A percentile compares a stretch with the other conserved stretches of the same genome.
These are phyloP conservation scores for Prietella phreatophila DNA, from an alignment of 2,113 vertebrate genomes.

Conservation along the genomic window DNA sequence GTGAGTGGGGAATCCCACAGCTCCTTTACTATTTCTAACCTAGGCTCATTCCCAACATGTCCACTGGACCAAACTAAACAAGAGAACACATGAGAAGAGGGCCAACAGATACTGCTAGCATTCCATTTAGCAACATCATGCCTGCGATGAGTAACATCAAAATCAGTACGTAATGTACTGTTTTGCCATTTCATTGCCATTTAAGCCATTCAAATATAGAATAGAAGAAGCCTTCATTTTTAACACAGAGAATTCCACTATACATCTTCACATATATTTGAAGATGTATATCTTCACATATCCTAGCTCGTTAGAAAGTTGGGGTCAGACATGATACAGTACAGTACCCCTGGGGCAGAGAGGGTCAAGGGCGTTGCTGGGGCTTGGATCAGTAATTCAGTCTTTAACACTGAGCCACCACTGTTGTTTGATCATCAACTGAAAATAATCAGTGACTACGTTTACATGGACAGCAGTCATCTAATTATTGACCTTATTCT, in stretches of 20 bases:
- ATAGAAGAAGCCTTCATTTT: background rate
- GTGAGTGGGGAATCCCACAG: constrained; percentile 50
- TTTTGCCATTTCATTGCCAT: background rate
- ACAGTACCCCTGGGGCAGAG: background rate
- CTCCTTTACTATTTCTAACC: background rate
- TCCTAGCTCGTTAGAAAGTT: background rate
- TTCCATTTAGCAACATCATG: background rate
- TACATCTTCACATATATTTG: background rate
- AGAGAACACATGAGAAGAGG: background rate
- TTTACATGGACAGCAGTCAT: too few relatives aligned
- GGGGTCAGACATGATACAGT: background rate
- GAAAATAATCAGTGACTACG: background rate
- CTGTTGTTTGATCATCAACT: background rate
- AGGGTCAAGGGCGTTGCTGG: background rate
- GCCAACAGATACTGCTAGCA: background rate
- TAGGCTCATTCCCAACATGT: background rate
- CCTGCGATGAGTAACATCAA: background rate
- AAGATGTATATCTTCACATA: background rate
- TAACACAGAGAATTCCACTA: too few relatives aligned
- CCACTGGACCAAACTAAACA: background rate
- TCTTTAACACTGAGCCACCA: background rate
- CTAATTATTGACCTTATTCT: too few relatives aligned
- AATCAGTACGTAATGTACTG: background rate
- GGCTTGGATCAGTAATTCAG: background rate
- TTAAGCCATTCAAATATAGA: background rate